These are phyloP conservation scores for Sebastes minor DNA, from an alignment of 2,797 vertebrate species.

Conservation along the genomic window DNA sequence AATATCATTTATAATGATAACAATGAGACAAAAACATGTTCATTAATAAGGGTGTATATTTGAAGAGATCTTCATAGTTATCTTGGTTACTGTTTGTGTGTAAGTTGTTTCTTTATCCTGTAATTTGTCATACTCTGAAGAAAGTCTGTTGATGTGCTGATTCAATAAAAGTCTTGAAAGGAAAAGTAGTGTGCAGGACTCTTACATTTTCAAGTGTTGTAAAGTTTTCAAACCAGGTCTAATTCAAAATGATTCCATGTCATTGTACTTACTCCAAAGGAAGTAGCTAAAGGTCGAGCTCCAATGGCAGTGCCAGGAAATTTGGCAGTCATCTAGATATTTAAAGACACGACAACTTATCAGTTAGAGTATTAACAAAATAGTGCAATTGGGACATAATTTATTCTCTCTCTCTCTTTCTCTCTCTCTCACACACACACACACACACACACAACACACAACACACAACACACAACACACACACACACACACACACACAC, in stretches of 20 bases:
- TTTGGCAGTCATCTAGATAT: constrained; percentile 90
- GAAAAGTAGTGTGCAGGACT: background rate
- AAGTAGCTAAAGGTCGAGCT: constrained; percentile 87
- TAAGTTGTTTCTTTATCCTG: background rate
- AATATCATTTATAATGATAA: background rate
- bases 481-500: rapidly evolving
- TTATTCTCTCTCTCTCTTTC: background rate
- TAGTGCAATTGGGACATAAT: background rate
- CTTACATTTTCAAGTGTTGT: background rate
- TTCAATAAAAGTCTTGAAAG: background rate
- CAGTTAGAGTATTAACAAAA: background rate
- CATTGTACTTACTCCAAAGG: constrained; percentile 86
- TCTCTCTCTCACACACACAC: background rate
- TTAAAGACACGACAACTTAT: background rate
- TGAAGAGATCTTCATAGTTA: background rate
- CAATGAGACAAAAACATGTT: background rate
- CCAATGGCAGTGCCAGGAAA: constrained; percentile 87
- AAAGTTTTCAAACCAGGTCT: background rate
- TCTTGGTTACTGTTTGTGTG: background rate
- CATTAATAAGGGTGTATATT: background rate
- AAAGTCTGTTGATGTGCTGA: background rate
- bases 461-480: background rate
- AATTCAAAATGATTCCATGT: background rate
- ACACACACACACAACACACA: background rate
- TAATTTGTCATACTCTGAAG: background rate